Evolutionary conservation across 2,113 vertebrate genomes (phyloP).

Genomic region (Quiscalus mexicanus): DNA sequence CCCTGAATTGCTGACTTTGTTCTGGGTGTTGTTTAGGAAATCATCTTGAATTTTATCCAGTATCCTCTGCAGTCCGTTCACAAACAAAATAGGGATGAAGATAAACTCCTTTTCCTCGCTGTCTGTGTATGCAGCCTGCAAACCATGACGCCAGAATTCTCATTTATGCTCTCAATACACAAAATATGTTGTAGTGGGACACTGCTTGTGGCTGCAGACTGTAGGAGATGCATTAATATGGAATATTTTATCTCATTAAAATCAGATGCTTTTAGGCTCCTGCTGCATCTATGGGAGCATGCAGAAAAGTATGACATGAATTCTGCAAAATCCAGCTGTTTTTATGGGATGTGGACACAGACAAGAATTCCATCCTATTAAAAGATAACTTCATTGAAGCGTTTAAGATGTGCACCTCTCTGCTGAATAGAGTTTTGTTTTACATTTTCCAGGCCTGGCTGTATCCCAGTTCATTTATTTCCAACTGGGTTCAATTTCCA

Average conservation of each 20-base stretch:
- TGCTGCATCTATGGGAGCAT: background rate
- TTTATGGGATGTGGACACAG: background rate
- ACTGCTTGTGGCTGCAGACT: background rate
- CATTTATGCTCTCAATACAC: background rate
- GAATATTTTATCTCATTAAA: background rate
- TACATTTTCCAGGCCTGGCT: slow-evolving; percentile 2
- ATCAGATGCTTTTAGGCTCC: background rate
- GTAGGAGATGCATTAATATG: background rate
- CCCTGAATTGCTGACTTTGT: background rate
- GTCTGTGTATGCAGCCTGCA: background rate
- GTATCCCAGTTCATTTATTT: slow-evolving; percentile 13
- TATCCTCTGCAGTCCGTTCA: background rate
- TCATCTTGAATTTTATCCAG: background rate
- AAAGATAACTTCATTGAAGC: background rate
- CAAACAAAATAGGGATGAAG: background rate
- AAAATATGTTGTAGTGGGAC: background rate
- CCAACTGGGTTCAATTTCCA: slow-evolving; percentile 19
- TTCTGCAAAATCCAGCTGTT: background rate
- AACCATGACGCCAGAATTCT: background rate
- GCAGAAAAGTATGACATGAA: background rate
- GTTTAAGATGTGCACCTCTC: background rate
- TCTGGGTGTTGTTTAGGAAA: background rate
- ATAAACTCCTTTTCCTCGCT: background rate
- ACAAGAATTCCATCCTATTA: background rate
- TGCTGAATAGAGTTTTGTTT: background rate